Evolutionary conservation across 1,140 invertebrate genomes (phyloP).

Genomic region (Tetranychus urticae): DNA sequence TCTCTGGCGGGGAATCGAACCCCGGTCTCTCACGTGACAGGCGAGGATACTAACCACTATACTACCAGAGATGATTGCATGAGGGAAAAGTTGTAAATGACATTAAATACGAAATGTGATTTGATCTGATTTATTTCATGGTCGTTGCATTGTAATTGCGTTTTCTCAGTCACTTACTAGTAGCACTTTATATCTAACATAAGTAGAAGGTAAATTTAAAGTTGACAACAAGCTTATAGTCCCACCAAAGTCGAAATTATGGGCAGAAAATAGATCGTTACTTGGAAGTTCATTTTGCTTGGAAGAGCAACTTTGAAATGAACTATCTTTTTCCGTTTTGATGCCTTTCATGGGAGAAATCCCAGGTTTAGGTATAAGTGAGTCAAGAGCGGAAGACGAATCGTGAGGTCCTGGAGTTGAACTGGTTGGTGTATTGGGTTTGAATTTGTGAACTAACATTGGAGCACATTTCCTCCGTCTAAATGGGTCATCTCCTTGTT

Average conservation of each 20-base stretch:
- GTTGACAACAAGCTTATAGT: too few species aligned
- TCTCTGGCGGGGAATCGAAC: too few species aligned
- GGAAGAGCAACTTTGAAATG: neutral
- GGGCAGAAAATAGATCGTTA: conserved; percentile 61
- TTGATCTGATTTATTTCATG: too few species aligned
- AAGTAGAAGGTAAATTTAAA: too few species aligned
- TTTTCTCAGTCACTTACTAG: too few species aligned
- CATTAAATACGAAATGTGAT: too few species aligned
- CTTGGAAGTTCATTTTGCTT: neutral
- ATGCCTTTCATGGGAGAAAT: neutral
- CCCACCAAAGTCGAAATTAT: conserved; percentile 52
- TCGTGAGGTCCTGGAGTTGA: neutral
- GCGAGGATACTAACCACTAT: too few species aligned
- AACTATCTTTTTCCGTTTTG: neutral
- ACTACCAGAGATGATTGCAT: too few species aligned
- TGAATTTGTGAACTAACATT: conserved; percentile 19
- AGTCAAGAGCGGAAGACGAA: neutral
- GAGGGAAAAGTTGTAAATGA: too few species aligned
- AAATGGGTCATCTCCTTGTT: conserved; percentile 68
- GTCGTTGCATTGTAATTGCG: too few species aligned
- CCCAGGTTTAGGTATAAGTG: neutral
- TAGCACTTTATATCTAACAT: too few species aligned
- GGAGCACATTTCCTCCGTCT: conserved; percentile 75
- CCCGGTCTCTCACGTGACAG: too few species aligned
- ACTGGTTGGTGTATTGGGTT: conserved; percentile 8